Percentiles rank a stretch among this genome's conserved stretches.
Evolutionary conservation across 2,113 vertebrate species (phyloP).

Genomic region (Neofelis nebulosa): DNA sequence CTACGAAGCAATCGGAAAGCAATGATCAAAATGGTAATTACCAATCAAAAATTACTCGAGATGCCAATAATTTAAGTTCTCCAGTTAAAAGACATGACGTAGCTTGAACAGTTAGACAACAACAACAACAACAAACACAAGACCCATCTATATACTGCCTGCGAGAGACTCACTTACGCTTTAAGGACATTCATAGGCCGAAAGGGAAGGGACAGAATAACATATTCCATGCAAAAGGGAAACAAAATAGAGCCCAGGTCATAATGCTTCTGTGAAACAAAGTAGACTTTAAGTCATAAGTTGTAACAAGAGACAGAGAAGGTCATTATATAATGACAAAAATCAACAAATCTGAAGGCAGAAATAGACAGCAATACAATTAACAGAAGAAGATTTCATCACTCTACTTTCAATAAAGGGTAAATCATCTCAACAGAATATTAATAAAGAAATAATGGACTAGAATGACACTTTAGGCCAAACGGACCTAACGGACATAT

Average conservation of each 20-base stretch:
- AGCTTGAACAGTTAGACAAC: neutral
- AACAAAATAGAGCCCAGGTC: neutral
- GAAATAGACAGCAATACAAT: neutral
- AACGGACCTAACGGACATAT: neutral
- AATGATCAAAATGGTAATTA: neutral
- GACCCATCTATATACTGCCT: neutral
- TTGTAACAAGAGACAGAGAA: neutral
- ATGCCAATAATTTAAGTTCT: neutral
- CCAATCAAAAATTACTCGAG: neutral
- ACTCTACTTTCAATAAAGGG: neutral
- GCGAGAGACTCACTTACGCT: neutral
- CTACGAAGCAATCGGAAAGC: neutral
- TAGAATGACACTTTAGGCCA: neutral
- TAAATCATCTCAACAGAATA: neutral
- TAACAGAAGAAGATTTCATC: neutral
- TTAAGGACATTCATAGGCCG: neutral
- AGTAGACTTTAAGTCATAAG: neutral
- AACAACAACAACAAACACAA: neutral
- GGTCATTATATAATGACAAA: neutral
- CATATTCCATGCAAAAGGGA: neutral
- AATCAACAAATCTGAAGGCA: neutral
- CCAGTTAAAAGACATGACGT: neutral
- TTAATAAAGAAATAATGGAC: neutral
- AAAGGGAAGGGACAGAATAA: neutral
- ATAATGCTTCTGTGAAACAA: neutral